phyloP scores from a whole-genome alignment of 1,140 invertebrate genomes.

The Drosophila varians region DNA sequence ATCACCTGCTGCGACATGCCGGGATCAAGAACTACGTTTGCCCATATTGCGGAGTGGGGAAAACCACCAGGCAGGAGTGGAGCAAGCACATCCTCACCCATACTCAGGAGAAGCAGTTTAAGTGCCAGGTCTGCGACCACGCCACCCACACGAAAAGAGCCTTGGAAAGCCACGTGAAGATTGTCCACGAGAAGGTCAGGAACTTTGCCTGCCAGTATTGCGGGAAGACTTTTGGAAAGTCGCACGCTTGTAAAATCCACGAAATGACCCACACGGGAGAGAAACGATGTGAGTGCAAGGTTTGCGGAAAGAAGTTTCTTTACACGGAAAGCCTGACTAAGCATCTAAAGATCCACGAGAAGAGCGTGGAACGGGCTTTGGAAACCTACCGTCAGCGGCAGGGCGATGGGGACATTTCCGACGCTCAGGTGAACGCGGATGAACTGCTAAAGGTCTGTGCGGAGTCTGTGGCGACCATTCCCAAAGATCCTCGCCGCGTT shows the following conservation, averaged over 20 bases:
- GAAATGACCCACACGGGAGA: constrained; percentile 84
- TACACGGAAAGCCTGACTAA: constrained; percentile 74
- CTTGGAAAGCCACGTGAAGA: constrained; percentile 71
- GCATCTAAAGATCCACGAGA: constrained; percentile 77
- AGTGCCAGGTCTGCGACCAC: constrained; percentile 69
- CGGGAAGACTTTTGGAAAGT: constrained; percentile 79
- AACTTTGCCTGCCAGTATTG: constrained; percentile 79
- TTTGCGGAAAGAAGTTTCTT: constrained; percentile 68
- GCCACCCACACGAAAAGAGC: constrained; percentile 76
- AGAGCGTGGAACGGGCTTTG: constrained; percentile 68
- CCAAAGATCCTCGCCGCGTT: constrained; percentile 67
- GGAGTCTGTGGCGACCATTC: constrained; percentile 75
- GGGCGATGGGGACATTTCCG: constrained; percentile 17
- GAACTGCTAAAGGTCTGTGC: constrained; percentile 71
- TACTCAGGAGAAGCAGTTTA: constrained; percentile 78
- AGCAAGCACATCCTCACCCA: constrained; percentile 77
- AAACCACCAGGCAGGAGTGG: constrained; percentile 78
- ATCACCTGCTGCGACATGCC: constrained; percentile 75
- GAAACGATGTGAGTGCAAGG: constrained; percentile 79
- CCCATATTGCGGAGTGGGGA: constrained; percentile 78
- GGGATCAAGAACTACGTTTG: constrained; percentile 82
- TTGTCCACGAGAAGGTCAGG: constrained; percentile 77
- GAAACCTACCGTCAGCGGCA: constrained; percentile 74
- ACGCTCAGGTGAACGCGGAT: constrained; percentile 44
- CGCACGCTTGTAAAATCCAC: constrained; percentile 79